A percentile compares a stretch with the other conserved stretches of the same genome.
These are phyloP conservation scores for Fabriciana adippe DNA, from an alignment of 2,888 invertebrate genomes.

Conservation along the genomic window DNA sequence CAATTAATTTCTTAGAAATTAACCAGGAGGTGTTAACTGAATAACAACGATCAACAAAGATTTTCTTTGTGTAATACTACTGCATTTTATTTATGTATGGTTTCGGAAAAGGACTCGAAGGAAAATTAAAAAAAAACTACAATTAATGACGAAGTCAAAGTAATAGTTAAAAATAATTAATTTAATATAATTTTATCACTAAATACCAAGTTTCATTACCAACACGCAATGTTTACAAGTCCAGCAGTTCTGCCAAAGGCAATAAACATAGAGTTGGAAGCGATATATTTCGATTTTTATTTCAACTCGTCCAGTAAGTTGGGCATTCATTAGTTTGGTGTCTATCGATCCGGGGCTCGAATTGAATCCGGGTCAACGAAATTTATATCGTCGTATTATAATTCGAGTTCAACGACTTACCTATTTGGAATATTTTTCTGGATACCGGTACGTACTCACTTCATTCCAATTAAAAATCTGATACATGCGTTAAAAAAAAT, in stretches of 20 bases:
- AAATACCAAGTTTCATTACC: conserved; percentile 38
- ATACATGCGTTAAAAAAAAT: too few relatives aligned
- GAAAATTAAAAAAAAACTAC: neutral
- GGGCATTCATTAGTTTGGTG: conserved; percentile 48
- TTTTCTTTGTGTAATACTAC: too few relatives aligned
- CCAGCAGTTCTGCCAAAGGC: conserved; percentile 55
- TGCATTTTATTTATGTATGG: too few relatives aligned
- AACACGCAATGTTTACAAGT: conserved; percentile 50
- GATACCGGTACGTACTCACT: conserved; percentile 34
- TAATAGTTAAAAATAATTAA: neutral
- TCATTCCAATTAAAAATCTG: neutral
- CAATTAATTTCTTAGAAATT: too few relatives aligned
- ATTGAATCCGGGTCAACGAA: conserved; percentile 51
- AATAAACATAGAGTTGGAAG: conserved; percentile 60
- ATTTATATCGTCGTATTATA: conserved; percentile 41
- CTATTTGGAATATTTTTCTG: conserved; percentile 31
- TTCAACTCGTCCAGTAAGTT: conserved; percentile 49
- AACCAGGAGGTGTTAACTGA: too few relatives aligned
- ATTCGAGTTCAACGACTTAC: conserved; percentile 38
- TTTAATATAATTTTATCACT: conserved; percentile 26
- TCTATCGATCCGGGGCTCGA: conserved; percentile 54
- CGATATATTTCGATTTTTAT: conserved; percentile 66
- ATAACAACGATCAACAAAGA: too few relatives aligned
- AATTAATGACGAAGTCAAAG: neutral
- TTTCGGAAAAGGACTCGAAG: too few relatives aligned